Base-by-base conservation (phyloP, 2,888 invertebrate genomes). In the Nomada fabriciana region DNA sequence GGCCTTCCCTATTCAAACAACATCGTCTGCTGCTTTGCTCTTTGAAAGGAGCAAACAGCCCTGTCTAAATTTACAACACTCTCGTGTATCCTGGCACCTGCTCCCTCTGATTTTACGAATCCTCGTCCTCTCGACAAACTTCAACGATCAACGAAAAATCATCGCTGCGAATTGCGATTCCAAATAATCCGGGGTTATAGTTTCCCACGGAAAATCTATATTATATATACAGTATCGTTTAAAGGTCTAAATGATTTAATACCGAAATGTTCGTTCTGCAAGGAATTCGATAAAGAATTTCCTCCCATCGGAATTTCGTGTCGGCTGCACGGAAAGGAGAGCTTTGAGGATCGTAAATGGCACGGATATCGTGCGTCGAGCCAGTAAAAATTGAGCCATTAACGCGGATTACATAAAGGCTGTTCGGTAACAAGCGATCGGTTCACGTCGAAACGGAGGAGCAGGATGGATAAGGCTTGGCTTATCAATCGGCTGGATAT, bases 401-500 rank as follows among this genome's bases (percentile, higher is more conserved):
- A 60, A 60, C 29, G 43, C 5, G 20, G 4, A 59, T 65, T 65
- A 74, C 43, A n/a, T 43, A 55, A 20, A 36, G 42, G n/a, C 18
- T 20, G 18, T 52, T 63, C 4, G 18, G 29, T 50, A 50, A 73
- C 20, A 25, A 57, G 65, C 9, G 29, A 59, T 61, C 50, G 47
- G 57, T 50, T 53, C 43, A 53, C 13, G 13, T 23, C n/a, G 47
- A 59, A 18, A 18, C 23, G 36, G 36, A 36, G 18, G 4, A 23
- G 20, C 20, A 29, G 7, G 13, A 43, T 65, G 29, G 43, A 65
- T 43, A 52, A 43, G 52, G 53, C 23, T 36, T 47, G 23, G 11
- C n/a, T n/a, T 29, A 61, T 78, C 63, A 68, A 75, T 29, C 63
- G 67, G 18, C 15, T 47, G 57, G 69, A 79, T 67, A 55, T 77